Evolutionary conservation across 2,113 vertebrate species (phyloP).

Genomic region (Ceyx cyanopectus): DNA sequence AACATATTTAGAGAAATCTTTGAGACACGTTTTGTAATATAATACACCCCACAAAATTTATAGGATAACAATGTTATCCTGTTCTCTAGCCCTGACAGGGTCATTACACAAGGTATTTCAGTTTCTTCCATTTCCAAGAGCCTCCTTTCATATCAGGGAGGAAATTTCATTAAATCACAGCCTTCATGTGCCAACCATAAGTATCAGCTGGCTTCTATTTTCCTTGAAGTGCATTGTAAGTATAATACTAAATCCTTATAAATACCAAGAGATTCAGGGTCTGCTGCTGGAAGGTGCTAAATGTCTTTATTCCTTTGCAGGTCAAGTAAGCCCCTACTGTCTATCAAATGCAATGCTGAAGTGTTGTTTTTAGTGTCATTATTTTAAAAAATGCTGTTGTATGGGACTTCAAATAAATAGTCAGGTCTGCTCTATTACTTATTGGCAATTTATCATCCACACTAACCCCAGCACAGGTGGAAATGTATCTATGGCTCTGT

Average conservation of each 20-base stretch:
- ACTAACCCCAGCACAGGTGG: neutral
- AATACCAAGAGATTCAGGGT: neutral
- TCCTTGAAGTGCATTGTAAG: constrained; percentile 12
- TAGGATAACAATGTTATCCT: neutral
- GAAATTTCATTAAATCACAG: constrained; percentile 34
- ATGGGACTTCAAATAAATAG: neutral
- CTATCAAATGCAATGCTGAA: neutral
- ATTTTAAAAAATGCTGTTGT: constrained; percentile 1
- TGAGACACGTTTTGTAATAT: neutral
- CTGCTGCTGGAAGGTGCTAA: neutral
- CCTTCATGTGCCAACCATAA: neutral
- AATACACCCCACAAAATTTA: neutral
- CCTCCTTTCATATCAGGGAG: neutral
- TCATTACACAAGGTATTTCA: neutral
- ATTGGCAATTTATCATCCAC: constrained; percentile 7
- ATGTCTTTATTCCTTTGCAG: neutral
- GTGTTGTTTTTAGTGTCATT: neutral
- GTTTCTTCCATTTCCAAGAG: neutral
- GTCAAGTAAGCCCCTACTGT: neutral
- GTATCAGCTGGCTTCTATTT: neutral
- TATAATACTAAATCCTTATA: constrained; percentile 19
- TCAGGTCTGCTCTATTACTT: neutral
- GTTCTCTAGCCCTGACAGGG: neutral
- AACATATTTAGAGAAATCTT: neutral
- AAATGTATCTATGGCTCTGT: neutral